Base-by-base conservation (phyloP, 2,888 invertebrate species). In the Leistus spinibarbis region DNA sequence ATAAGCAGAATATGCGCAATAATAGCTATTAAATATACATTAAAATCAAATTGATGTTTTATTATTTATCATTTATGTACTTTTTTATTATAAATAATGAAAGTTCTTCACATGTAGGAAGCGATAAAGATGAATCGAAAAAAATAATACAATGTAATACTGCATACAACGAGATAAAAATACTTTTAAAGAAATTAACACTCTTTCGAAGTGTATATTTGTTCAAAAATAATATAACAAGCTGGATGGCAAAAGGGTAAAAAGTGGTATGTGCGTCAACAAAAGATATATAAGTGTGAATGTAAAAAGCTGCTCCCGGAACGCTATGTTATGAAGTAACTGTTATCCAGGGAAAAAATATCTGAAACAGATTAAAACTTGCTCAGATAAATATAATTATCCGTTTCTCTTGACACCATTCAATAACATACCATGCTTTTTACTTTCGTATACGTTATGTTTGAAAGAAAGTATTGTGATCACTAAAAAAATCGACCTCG, bases 11-110 rank as follows among this genome's bases (percentile, higher is more conserved):
- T 20, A 16, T 73, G 60, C 73, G 73, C 73, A 73, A 73, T 73
- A 73, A 67, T 73, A 73, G 73, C 73, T 73, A 73, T 73, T 73
- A 73, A 73, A 73, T 67, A 73, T 73, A 73, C 73, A 73, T 73
- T 73, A 73, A 73, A 73, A 73, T 73, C 67, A 67, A 73, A 73
- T 73, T 67, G 67, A 7, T 67, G 67, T 9, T 19, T 67, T 57
- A 67, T 73, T 64, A 23, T 64, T 24, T 23, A 9, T 19, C 57
- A 57, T 57, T 19, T 57, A 19, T 57, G 1, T 19, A 19, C 4
- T 57, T 57, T n/a, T 57, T 57, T 10, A 57, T 57, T n/a, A n/a
- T n/a, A n/a, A 57, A 5, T 9, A 17, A 17, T 57, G 16, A 9
- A 19, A 19, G 57, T 19, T 57, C 20, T 19, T 57, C 7, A 20